Conservation (phyloP, 2,113 vertebrate species). For the Bostrychus sinensis region DNA sequence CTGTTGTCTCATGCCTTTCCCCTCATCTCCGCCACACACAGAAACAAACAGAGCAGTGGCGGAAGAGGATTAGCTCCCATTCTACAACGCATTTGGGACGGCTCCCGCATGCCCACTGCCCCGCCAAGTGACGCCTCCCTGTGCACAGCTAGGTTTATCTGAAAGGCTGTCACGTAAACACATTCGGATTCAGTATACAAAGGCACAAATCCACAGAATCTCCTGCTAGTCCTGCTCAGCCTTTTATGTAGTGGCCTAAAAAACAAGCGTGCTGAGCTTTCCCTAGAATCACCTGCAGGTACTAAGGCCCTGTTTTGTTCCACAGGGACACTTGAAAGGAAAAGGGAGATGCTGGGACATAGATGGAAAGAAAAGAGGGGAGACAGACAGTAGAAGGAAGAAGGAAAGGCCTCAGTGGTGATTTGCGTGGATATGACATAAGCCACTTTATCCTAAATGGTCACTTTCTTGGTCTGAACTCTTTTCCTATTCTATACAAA, state of each 20-base stretch:
- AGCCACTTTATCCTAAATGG: background rate
- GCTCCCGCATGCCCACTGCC: slow-evolving; percentile 27
- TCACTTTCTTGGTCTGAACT: too few relatives aligned
- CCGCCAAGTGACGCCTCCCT: slow-evolving; percentile 47
- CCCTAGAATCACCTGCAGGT: slow-evolving; percentile 50
- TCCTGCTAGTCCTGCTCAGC: slow-evolving; percentile 14
- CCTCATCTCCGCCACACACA: slow-evolving; percentile 22
- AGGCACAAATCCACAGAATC: slow-evolving; percentile 17
- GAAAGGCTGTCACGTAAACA: slow-evolving; percentile 21
- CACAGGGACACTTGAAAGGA: slow-evolving; percentile 37
- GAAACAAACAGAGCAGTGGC: slow-evolving; percentile 29
- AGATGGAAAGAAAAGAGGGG: background rate
- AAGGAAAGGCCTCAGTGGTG: background rate
- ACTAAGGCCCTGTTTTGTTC: slow-evolving; percentile 42
- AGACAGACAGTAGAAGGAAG: slow-evolving; percentile 14
- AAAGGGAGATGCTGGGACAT: slow-evolving; percentile 13
- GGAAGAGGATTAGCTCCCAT: slow-evolving; percentile 56
- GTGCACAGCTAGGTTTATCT: slow-evolving; percentile 49
- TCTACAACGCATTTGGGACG: slow-evolving; percentile 57
- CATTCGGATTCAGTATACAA: slow-evolving; percentile 4
- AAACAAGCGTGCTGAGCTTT: slow-evolving; percentile 39
- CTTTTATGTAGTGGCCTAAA: slow-evolving; percentile 62
- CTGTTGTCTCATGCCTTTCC: slow-evolving; percentile 8
- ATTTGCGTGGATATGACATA: slow-evolving; percentile 27
- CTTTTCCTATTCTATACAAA: too few relatives aligned